phyloP scores from a whole-genome alignment of 1,140 invertebrate species.

The Macrobrachium nipponense region DNA sequence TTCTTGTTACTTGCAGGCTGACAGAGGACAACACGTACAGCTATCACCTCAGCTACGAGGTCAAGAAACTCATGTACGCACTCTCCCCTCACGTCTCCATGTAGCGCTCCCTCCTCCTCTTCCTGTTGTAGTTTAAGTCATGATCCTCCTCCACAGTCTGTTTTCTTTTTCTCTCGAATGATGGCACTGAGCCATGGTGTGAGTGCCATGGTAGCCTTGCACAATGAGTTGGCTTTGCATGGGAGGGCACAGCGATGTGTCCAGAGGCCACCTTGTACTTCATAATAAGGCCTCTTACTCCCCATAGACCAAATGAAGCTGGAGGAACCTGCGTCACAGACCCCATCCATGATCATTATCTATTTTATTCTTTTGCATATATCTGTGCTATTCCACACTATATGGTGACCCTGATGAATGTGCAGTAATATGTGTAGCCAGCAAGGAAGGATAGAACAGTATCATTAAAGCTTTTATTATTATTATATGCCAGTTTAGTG shows the following conservation, averaged over 20 bases:
- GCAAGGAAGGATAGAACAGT: conserved; percentile 38
- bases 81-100: conserved; percentile 66
- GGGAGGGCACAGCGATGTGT: conserved; percentile 22
- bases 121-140: conserved; percentile 50
- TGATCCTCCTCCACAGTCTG: conserved; percentile 16
- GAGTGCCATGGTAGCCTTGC: conserved; percentile 7
- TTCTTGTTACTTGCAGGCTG: conserved; percentile 72
- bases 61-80: conserved; percentile 99
- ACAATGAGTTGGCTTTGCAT: not conserved
- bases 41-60: conserved; percentile 98
- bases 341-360: not conserved
- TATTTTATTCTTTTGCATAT: not conserved
- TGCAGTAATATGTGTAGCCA: conserved; percentile 36
- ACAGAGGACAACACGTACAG: conserved; percentile 78
- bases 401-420: conserved; percentile 20
- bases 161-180: conserved; percentile 31
- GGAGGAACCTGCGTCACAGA: conserved; percentile 18
- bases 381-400: conserved; percentile 33
- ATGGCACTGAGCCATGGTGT: conserved; percentile 18
- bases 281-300: conserved; percentile 13
- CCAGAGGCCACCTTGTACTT: conserved; percentile 6
- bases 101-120: conserved; percentile 43
- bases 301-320: conserved; percentile 1
- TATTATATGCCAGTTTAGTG: not conserved
- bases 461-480: conserved; percentile 9